phyloP scores from a whole-genome alignment of 2,797 vertebrate genomes.

The Knipowitschia caucasica region DNA sequence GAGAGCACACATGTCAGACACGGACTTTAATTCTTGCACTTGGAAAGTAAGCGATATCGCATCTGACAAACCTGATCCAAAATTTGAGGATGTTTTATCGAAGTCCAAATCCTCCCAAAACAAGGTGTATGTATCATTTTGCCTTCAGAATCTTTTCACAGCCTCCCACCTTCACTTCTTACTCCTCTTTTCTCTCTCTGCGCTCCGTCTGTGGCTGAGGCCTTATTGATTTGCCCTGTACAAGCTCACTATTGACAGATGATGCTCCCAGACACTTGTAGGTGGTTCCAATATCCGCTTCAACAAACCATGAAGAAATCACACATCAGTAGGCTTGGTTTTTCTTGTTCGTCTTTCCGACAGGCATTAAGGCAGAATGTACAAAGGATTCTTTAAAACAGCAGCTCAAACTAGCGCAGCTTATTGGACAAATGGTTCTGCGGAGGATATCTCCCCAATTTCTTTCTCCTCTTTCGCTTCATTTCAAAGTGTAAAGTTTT shows the following conservation, averaged over 20 bases:
- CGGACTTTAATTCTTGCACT: too few relatives aligned
- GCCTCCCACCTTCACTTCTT: slow-evolving; percentile 17
- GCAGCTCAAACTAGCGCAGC: slow-evolving; percentile 54
- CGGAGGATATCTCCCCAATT: slow-evolving; percentile 49
- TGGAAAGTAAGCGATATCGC: too few relatives aligned
- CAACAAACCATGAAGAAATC: slow-evolving; percentile 10
- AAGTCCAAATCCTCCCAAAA: neutral
- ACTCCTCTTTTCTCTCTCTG: slow-evolving; percentile 22
- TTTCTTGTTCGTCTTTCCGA: slow-evolving; percentile 17
- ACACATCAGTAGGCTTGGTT: neutral
- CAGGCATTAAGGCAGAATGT: slow-evolving; percentile 49
- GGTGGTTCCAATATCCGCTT: slow-evolving; percentile 27
- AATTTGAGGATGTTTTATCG: neutral
- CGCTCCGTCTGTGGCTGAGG: slow-evolving; percentile 17
- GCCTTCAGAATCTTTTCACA: slow-evolving; percentile 5
- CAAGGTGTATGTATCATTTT: slow-evolving; percentile 10
- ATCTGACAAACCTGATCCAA: too few relatives aligned
- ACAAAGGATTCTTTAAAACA: slow-evolving; percentile 50
- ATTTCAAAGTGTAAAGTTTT: slow-evolving; percentile 59
- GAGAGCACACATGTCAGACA: too few relatives aligned
- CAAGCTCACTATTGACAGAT: slow-evolving; percentile 38
- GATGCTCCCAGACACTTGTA: slow-evolving; percentile 24
- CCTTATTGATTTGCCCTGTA: slow-evolving; percentile 38
- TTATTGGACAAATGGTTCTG: slow-evolving; percentile 59
- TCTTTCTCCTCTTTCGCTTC: slow-evolving; percentile 40